Evolutionary conservation across 2,113 vertebrate genomes (phyloP), one percentile per base, ranked within the genome.

Genomic region (Ahaetulla prasina): DNA sequence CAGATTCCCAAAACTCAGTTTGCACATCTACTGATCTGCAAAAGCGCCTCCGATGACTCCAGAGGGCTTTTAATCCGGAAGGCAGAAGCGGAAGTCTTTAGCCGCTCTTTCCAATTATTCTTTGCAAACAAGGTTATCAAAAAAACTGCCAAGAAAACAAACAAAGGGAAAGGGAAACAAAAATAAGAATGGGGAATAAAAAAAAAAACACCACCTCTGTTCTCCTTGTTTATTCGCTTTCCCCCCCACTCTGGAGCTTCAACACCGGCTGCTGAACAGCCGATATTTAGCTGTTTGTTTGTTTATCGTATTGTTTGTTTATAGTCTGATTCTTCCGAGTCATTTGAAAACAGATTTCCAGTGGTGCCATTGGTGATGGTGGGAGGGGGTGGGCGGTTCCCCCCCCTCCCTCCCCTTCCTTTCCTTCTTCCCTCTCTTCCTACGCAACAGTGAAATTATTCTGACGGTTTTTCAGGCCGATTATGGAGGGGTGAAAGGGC

Each of bases 401-500:
- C 0, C 2, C 87, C 45, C 45, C 45, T 5, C 11, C 25, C 22
- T 0, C 7, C 8, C 1, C 43, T 43, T 45, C 20, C 68, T 35
- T 52, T 47, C 52, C 43, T 60, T 80, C 49, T 47, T 35, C 30
- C 11, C 30, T 22, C 35, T 25, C 50, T 86, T 85, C 87, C 63
- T 39, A 0, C n/a, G 8, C 68, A 80, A 8, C n/a, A 39, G 0
- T 88, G 90, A 92, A 95, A 30, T 1, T 0, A 25, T 92, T 93
- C 84, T 95, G 95, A 92, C 93, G 93, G 94, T 74, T 80, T 80
- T 92, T 92, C 87, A 47, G 93, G 84, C 91, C 60, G 63, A 35
- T 53, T 18, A 4, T 18, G 5, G 1, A 9, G 91, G 45, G 0
- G 4, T 30, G 2, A 91, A 87, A 52, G 57, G 89, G 57, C 30